These are phyloP conservation scores for Callyntrura guangdongensis DNA, from an alignment of 2,888 invertebrate genomes.

Conservation along the genomic window DNA sequence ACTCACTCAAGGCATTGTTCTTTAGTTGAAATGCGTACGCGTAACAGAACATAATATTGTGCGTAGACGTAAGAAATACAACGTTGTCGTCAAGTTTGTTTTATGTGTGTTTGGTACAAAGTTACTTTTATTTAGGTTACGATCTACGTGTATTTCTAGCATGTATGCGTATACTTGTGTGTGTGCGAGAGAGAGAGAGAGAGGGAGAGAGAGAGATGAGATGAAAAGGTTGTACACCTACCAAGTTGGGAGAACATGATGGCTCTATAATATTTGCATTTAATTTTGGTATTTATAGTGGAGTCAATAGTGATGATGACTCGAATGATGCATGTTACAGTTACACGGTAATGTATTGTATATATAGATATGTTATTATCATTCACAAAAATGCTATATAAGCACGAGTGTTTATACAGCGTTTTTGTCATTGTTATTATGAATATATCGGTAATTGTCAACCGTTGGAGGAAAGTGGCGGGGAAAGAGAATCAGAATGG, in stretches of 20 bases:
- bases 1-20: constrained; percentile 24
- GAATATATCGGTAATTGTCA: too few relatives aligned
- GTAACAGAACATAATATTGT: neutral
- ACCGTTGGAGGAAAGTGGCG: neutral
- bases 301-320: too few relatives aligned
- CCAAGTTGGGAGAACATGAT: neutral
- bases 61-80: neutral
- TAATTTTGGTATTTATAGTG: neutral
- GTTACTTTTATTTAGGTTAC: constrained; percentile 40
- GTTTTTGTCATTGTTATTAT: too few relatives aligned
- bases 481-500: neutral
- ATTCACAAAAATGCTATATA: neutral
- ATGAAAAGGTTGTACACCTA: constrained; percentile 13
- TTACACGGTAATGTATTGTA: neutral
- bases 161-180: neutral
- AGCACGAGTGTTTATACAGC: neutral
- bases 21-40: neutral
- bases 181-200: too few relatives aligned
- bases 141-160: neutral
- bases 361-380: neutral
- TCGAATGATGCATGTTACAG: neutral
- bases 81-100: neutral
- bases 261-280: constrained; percentile 10
- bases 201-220: too few relatives aligned
- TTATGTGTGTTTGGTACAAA: neutral